Evolutionary conservation across 2,888 invertebrate genomes (phyloP).

Genomic region (Phaonia tiefii): DNA sequence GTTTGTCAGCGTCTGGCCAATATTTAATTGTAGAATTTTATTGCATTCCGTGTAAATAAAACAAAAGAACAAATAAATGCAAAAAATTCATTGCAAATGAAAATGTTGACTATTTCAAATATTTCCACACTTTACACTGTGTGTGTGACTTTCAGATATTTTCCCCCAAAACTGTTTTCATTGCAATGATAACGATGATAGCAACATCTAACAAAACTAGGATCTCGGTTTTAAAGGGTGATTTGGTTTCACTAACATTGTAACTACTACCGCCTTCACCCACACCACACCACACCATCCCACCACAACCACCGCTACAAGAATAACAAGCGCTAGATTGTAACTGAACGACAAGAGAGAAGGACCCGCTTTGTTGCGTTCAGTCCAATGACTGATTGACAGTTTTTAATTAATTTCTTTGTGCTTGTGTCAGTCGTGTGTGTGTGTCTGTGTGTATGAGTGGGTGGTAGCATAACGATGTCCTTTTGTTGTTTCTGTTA

Average conservation of each 20-base stretch:
- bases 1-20: constrained; percentile 28
- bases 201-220: too few species aligned
- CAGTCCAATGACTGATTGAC: constrained; percentile 50
- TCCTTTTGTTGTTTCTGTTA: neutral
- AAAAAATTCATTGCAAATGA: neutral
- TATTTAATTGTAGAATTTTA: constrained; percentile 41
- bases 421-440: constrained; percentile 11
- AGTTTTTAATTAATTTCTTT: constrained; percentile 65
- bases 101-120: too few species aligned
- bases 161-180: too few species aligned
- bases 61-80: constrained; percentile 2
- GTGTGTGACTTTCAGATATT: too few species aligned
- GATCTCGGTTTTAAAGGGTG: too few species aligned
- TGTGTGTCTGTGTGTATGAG: neutral
- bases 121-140: too few species aligned
- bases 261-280: neutral
- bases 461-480: too few species aligned
- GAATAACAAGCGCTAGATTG: neutral
- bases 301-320: neutral
- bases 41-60: constrained; percentile 33
- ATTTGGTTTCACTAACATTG: too few species aligned
- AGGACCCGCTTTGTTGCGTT: constrained; percentile 3
- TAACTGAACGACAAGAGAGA: neutral
- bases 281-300: constrained; percentile 1
- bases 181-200: too few species aligned